A percentile compares a stretch with the other conserved stretches of the same genome.
Evolutionary conservation across 2,797 vertebrate genomes (phyloP).

Genomic region (Dendrocincla tyrannina): DNA sequence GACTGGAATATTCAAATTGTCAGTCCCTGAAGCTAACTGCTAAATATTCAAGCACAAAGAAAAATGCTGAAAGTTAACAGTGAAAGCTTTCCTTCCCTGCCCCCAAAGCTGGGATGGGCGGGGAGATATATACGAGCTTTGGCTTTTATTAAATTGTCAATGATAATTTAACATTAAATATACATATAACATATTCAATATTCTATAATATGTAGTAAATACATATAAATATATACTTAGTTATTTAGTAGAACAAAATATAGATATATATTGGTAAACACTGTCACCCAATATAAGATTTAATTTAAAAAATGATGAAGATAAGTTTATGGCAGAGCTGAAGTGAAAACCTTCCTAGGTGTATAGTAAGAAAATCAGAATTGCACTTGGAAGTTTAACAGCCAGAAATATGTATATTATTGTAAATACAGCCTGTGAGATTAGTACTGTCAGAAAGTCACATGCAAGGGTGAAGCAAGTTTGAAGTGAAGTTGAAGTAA

Average conservation of each 20-base stretch:
- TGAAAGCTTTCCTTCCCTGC: not conserved
- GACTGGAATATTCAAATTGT: not conserved
- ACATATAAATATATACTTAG: not conserved
- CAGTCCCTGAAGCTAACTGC: not conserved
- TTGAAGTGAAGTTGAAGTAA: slow-evolving; percentile 42
- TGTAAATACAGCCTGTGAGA: not conserved
- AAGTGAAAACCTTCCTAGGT: not conserved
- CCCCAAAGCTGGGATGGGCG: not conserved
- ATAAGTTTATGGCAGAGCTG: not conserved
- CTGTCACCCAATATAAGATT: not conserved
- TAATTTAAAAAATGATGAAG: not conserved
- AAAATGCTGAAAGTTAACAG: not conserved
- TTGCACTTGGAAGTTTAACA: not conserved
- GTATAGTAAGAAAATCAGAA: not conserved
- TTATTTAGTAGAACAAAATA: not conserved
- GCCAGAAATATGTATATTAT: not conserved
- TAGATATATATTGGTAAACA: not conserved
- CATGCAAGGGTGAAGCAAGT: not conserved
- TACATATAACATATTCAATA: not conserved
- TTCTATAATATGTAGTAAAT: not conserved
- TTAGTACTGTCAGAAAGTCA: slow-evolving; percentile 21
- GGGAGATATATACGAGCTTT: not conserved
- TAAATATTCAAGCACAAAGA: not conserved
- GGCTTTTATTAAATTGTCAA: not conserved
- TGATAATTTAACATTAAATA: not conserved